phyloP scores from a whole-genome alignment of 2,113 vertebrate species.

The Phalacrocorax carbo region DNA sequence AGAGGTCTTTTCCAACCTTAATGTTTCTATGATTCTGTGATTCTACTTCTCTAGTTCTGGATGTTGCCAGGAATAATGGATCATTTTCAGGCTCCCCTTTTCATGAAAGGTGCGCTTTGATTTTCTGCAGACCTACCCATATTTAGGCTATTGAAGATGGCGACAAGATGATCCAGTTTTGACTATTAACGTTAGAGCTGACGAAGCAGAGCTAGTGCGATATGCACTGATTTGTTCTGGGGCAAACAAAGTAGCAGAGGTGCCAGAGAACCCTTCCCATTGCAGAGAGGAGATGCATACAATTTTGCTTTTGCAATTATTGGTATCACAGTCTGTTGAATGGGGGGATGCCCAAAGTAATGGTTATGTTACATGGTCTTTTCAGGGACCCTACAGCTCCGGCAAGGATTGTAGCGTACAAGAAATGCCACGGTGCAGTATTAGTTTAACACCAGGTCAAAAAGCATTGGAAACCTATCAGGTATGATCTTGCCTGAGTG shows the following conservation, averaged over 20 bases:
- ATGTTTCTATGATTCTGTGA: too few species aligned
- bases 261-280: neutral
- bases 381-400: neutral
- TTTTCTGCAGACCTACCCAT: neutral
- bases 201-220: neutral
- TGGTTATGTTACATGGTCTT: neutral
- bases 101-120: neutral
- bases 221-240: accelerated
- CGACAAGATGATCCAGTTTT: neutral
- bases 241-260: accelerated
- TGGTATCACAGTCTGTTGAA: neutral
- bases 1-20: too few species aligned
- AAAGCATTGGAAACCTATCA: neutral
- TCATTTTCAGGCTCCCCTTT: neutral
- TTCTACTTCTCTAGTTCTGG: neutral
- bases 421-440: neutral
- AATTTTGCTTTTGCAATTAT: neutral
- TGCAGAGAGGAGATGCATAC: accelerated
- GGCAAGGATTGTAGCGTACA: accelerated
- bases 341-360: neutral
- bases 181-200: neutral
- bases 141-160: neutral
- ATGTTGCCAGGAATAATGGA: neutral
- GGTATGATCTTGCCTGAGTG: neutral
- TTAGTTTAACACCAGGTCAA: neutral